Base-by-base conservation (phyloP, 2,113 vertebrate species). In the Microcebus murinus region DNA sequence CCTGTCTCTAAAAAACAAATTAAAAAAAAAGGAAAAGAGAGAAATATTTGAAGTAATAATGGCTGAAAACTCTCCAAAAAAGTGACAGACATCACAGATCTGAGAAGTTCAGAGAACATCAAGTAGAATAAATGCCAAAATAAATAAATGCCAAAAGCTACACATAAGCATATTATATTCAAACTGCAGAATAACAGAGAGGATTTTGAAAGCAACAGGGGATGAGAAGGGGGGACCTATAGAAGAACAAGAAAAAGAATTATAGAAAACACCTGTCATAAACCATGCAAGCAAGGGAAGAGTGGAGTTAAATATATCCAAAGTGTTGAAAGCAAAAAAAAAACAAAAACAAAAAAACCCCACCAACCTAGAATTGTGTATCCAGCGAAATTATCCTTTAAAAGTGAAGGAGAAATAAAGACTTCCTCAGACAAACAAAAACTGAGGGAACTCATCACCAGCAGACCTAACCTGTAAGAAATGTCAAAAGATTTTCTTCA, bases 191-290 rank as follows among this genome's bases (percentile, higher is more conserved):
- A 87, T 67, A 45, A 50, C 39, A 61, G 48, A 57, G n/a, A 42
- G 45, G 80, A 36, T 11, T 39, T 13, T 34, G 57, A 76, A n/a
- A 50, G 61, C 15, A 36, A 45, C 36, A 11, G 0, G 18, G 29
- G 63, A 18, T 6, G 2, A 1, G 0, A 3, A 11, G 9, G 13
- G 9, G 45, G 42, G 1, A 23, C 15, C 61, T 42, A 14, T 0
- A 82, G 36, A 76, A 55, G 42, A 63, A 55, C 15, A 42, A 29
- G 73, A 67, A 29, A 6, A 10, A 71, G 23, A 18, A 36, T 39
- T 45, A 48, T 20, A 31, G 57, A 36, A 25, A 27, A 34, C 50
- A 21, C 4, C 77, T 25, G 8, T 31, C 29, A 42, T 52, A 92
- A 84, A 80, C 71, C n/a, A 42, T 0, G 15, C 10, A 31, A 50